Evolutionary conservation across 2,113 vertebrate species (phyloP), one percentile per base, ranked within the genome.

Genomic region (Bambusicola thoracicus): DNA sequence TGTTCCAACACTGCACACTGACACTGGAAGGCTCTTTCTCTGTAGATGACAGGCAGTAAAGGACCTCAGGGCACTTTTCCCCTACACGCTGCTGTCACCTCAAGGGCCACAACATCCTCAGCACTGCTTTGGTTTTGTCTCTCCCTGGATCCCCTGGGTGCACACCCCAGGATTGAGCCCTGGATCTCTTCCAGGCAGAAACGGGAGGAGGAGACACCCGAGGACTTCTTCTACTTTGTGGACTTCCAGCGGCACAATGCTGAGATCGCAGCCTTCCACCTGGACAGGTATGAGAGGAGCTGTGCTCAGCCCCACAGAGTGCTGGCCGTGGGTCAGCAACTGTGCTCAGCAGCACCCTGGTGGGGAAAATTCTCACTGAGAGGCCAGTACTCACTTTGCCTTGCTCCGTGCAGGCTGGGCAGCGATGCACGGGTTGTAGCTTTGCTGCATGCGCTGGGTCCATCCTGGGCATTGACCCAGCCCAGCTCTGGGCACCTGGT

Each of bases 171-270:
- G 34, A 72, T 4, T 95, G 87, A 95, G 12, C 70, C 75, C 43
- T 36, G 14, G 15, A 66, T 95, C 88, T 56, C 89, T 89, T 96
- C 83, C 97, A 99, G 99, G 97, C 99, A 99, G 98, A 98, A 98
- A 90, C 98, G 99, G 1, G 97, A 99, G 1, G 98, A 99, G 14
- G 98, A 99, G 97, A 99, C 99, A 0, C 99, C 99, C 0, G 98
- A 97, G 48, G 98, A 99, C 51, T 97, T 99, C 38, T 99, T 99
- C 97, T 99, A 99, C 89, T 99, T 99, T 21, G 97, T 99, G 3
- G 99, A 99, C 93, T 98, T 99, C 65, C 99, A 99, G 97, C 98
- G 99, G 91, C 99, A 99, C 98, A 99, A 99, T 1, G 99, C 99
- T 0, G 99, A 99, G 97, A 99, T 99, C 0, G 99, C 99, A 1